Conservation (phyloP, 2,888 invertebrate species). For the Acrocyrtus sp. region DNA sequence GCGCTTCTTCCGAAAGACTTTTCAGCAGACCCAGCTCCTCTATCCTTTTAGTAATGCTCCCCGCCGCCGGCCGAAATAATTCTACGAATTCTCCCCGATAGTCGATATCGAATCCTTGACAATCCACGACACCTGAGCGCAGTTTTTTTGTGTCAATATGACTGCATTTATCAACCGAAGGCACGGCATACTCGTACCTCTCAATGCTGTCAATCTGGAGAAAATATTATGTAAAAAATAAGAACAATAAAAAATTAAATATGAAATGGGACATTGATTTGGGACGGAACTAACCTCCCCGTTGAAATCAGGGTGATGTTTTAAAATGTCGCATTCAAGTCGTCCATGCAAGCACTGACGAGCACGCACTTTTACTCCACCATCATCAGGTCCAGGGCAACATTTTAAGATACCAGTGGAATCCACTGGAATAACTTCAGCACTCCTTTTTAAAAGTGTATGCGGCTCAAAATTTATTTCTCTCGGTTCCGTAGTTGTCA, state of each 20-base stretch:
- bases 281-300: too few species aligned
- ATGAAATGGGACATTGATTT: too few species aligned
- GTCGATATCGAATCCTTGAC: background rate
- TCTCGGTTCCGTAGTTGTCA: background rate
- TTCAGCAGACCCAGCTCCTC: too few species aligned
- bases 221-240: too few species aligned
- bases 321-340: too few species aligned
- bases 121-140: background rate
- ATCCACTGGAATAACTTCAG: background rate
- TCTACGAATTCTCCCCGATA: background rate
- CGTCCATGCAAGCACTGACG: too few species aligned
- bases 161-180: background rate
- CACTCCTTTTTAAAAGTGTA: background rate
- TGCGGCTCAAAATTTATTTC: background rate
- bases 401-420: background rate
- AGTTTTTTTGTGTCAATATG: background rate
- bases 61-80: background rate
- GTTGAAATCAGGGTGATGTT: too few species aligned
- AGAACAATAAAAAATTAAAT: too few species aligned
- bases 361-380: too few species aligned
- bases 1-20: background rate
- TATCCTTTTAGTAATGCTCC: too few species aligned
- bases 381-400: too few species aligned
- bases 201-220: background rate
- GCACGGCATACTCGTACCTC: background rate